Evolutionary conservation across 2,797 vertebrate genomes (phyloP).

Genomic region (Sphenodon punctatus): DNA sequence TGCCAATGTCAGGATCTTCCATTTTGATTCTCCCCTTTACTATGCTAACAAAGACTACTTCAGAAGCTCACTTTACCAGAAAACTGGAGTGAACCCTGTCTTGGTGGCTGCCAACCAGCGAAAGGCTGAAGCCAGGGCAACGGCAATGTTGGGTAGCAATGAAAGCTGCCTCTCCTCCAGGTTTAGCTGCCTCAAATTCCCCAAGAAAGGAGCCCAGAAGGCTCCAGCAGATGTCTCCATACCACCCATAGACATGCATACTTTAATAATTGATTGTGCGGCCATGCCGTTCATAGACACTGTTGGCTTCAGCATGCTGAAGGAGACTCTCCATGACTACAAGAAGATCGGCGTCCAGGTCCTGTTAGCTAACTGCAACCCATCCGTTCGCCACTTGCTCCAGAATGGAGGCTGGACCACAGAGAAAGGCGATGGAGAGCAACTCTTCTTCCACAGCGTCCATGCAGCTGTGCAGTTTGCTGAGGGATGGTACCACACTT

Average conservation of each 20-base stretch:
- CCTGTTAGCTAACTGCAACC: constrained; percentile 70
- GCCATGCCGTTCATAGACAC: constrained; percentile 72
- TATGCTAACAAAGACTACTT: constrained; percentile 74
- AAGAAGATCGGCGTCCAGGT: constrained; percentile 43
- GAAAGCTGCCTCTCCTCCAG: not conserved
- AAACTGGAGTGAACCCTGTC: constrained; percentile 52
- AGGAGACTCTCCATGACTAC: constrained; percentile 47
- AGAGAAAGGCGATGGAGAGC: not conserved
- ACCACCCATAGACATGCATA: constrained; percentile 44
- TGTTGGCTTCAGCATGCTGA: constrained; percentile 49
- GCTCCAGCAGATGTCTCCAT: not conserved
- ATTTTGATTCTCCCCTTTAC: constrained; percentile 67
- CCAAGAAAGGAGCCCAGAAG: not conserved
- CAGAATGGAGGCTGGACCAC: constrained; percentile 57
- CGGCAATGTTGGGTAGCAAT: not conserved
- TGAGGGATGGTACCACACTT: not conserved
- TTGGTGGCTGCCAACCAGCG: constrained; percentile 23
- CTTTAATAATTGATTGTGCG: constrained; percentile 68
- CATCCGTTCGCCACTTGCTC: constrained; percentile 53
- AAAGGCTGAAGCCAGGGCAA: not conserved
- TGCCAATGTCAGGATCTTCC: constrained; percentile 67
- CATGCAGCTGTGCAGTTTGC: constrained; percentile 65
- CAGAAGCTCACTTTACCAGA: constrained; percentile 54
- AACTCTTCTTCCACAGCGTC: constrained; percentile 62
- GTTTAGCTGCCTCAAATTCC: constrained; percentile 24